Percentiles rank a stretch among this genome's conserved stretches.
phyloP scores from a whole-genome alignment of 1,140 invertebrate genomes.

The Glossosoma conforme region DNA sequence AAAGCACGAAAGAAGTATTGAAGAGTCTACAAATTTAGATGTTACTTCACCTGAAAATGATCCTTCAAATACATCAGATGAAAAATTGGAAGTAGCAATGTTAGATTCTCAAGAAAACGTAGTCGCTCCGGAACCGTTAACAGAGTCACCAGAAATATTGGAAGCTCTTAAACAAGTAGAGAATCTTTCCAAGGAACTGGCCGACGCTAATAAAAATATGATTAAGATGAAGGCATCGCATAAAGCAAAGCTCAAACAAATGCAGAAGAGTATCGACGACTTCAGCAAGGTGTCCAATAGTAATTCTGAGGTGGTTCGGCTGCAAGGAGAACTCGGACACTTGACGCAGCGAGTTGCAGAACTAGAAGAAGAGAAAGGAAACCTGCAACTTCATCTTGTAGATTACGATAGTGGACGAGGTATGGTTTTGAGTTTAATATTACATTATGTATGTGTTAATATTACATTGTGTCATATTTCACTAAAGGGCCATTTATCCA shows the following conservation, averaged over 20 bases:
- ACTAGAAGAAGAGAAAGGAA: constrained; percentile 86
- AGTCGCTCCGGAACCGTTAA: not conserved
- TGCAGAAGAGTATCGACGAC: constrained; percentile 75
- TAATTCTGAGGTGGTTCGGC: constrained; percentile 61
- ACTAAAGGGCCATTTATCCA: too few relatives aligned
- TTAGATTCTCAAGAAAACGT: too few relatives aligned
- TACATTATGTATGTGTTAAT: not conserved
- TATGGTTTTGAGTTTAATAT: constrained; percentile 41
- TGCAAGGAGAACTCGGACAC: constrained; percentile 54
- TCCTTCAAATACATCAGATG: too few relatives aligned
- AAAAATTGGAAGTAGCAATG: too few relatives aligned
- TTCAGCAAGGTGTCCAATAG: constrained; percentile 68
- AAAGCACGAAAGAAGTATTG: constrained; percentile 8
- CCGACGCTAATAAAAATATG: constrained; percentile 74
- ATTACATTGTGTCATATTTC: not conserved
- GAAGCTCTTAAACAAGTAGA: constrained; percentile 46
- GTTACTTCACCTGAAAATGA: too few relatives aligned
- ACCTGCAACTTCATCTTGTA: constrained; percentile 75
- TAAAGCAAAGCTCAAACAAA: constrained; percentile 74
- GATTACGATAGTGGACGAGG: constrained; percentile 74
- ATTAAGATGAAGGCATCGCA: constrained; percentile 78
- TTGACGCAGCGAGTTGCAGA: constrained; percentile 75
- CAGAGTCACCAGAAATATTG: constrained; percentile 35
- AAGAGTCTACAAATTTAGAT: not conserved
- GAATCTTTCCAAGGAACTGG: constrained; percentile 62